A percentile compares a stretch with the other conserved stretches of the same genome.
Evolutionary conservation across 2,113 vertebrate species (phyloP).

Genomic region (Heloderma charlesbogerti): DNA sequence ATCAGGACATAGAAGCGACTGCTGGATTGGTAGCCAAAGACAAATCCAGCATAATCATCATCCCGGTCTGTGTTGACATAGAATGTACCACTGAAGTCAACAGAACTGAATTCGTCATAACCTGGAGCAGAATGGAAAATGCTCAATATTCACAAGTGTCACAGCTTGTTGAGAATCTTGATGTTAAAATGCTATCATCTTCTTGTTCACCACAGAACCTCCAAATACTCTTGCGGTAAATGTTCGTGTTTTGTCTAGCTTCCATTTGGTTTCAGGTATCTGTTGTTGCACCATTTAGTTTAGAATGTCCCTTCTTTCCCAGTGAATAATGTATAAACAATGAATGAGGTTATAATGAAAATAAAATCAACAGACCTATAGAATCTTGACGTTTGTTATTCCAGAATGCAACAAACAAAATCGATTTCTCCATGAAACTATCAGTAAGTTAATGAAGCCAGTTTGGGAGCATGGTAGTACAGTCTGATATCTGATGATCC

Average conservation of each 20-base stretch:
- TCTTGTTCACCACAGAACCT: neutral
- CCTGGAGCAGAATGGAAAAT: conserved; percentile 72
- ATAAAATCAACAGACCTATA: too few species aligned
- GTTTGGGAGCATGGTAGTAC: too few species aligned
- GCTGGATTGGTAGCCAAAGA: conserved; percentile 98
- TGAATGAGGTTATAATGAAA: too few species aligned
- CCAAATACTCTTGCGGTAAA: neutral
- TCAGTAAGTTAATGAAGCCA: too few species aligned
- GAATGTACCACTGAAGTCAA: conserved; percentile 98
- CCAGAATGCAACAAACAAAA: too few species aligned
- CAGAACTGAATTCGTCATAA: conserved; percentile 93
- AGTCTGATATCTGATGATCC: too few species aligned
- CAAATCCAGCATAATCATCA: conserved; percentile 96
- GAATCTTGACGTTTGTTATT: too few species aligned
- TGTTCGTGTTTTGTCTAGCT: neutral
- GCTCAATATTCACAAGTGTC: accelerated
- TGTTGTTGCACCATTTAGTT: neutral
- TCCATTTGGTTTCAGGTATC: neutral
- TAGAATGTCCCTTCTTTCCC: neutral
- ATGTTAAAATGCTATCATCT: neutral
- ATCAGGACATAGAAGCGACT: conserved; percentile 96
- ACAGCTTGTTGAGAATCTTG: neutral
- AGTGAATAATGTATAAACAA: neutral
- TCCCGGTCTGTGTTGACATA: conserved; percentile 98
- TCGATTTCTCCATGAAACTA: too few species aligned